phyloP scores from a whole-genome alignment of 2,888 invertebrate genomes.

The Thyatira batis region DNA sequence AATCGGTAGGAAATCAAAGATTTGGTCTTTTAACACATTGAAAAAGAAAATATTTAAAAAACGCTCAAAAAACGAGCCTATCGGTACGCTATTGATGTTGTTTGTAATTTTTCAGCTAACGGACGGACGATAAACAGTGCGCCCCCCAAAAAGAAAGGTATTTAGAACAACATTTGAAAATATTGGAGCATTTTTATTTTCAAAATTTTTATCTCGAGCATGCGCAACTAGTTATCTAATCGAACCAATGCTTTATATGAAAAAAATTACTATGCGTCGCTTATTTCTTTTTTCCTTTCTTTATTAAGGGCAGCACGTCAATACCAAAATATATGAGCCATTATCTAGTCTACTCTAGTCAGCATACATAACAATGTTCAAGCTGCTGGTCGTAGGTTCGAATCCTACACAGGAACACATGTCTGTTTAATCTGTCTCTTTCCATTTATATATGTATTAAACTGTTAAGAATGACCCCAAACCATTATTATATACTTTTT shows the following conservation, averaged over 20 bases:
- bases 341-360: too few species aligned
- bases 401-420: too few species aligned
- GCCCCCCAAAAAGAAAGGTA: slow-evolving; percentile 64
- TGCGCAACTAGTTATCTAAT: slow-evolving; percentile 7
- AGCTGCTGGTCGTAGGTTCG: too few species aligned
- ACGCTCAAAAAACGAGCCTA: slow-evolving; percentile 9
- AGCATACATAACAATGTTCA: too few species aligned
- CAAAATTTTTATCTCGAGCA: not conserved
- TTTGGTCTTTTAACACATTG: slow-evolving; percentile 37
- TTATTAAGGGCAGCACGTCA: not conserved
- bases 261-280: too few species aligned
- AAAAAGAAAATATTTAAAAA: slow-evolving; percentile 33
- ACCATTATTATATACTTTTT: too few species aligned
- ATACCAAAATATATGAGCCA: too few species aligned
- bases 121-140: slow-evolving; percentile 53
- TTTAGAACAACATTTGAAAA: slow-evolving; percentile 9
- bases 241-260: not conserved
- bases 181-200: not conserved
- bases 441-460: too few species aligned
- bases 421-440: too few species aligned
- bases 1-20: slow-evolving; percentile 59
- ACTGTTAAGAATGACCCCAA: too few species aligned
- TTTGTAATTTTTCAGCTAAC: slow-evolving; percentile 56
- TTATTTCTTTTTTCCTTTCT: too few species aligned
- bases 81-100: slow-evolving; percentile 24